These are phyloP conservation scores for Lycophotia porphyrea DNA, from an alignment of 2,888 invertebrate genomes.

Conservation along the genomic window DNA sequence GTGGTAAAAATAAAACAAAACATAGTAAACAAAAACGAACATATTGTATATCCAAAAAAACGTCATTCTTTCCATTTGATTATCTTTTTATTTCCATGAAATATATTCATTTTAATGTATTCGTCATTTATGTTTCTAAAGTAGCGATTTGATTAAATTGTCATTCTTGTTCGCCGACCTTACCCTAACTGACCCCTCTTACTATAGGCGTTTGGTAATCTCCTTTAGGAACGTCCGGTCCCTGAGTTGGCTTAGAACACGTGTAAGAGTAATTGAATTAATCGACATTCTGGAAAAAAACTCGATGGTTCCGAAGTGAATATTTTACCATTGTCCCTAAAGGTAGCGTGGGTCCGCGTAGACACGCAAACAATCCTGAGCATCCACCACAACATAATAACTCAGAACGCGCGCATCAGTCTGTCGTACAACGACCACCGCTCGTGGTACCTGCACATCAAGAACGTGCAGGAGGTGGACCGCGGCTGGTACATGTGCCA, in stretches of 20 bases:
- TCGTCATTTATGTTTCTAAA: not conserved
- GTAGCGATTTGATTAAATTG: not conserved
- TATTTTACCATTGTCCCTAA: constrained; percentile 50
- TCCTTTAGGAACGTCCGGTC: not conserved
- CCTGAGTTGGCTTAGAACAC: not conserved
- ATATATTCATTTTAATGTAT: not conserved
- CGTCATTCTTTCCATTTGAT: not conserved
- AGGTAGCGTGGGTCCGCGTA: constrained; percentile 98
- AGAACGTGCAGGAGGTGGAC: constrained; percentile 96
- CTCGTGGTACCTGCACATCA: constrained; percentile 97
- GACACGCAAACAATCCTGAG: constrained; percentile 98
- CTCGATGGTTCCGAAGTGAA: not conserved
- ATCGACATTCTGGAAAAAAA: not conserved
- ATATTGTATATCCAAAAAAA: too few species aligned
- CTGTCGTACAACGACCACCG: constrained; percentile 97
- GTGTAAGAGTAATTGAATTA: not conserved
- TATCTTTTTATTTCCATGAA: not conserved
- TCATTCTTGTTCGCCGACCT: not conserved
- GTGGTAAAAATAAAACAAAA: too few species aligned
- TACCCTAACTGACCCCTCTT: not conserved
- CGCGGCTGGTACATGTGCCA: constrained; percentile 98
- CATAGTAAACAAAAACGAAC: too few species aligned
- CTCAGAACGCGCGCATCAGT: constrained; percentile 96
- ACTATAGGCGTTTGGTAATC: not conserved
- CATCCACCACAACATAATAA: constrained; percentile 97